Evolutionary conservation across 2,888 invertebrate species (phyloP).

Genomic region (Eupithecia abbreviata): DNA sequence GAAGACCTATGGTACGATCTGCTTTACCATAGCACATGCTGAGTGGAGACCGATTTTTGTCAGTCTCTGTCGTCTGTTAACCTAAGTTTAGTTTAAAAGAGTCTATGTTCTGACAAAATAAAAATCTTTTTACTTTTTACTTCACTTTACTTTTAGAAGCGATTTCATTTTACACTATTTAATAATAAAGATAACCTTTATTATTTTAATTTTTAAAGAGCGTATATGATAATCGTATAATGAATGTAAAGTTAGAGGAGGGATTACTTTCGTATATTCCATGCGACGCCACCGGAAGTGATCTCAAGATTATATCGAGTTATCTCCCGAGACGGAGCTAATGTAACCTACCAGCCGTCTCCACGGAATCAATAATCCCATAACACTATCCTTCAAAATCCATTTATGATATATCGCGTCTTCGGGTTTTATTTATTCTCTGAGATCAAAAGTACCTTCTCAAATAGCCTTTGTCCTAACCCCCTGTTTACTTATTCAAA

Average conservation of each 20-base stretch:
- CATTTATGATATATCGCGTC: conserved; percentile 77
- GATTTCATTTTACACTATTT: too few species aligned
- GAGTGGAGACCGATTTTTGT: too few species aligned
- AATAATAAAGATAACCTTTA: too few species aligned
- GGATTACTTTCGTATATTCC: not conserved
- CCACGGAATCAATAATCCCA: conserved; percentile 70
- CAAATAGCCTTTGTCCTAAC: conserved; percentile 82
- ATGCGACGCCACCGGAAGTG: conserved; percentile 43
- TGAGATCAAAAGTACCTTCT: conserved; percentile 75
- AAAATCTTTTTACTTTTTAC: too few species aligned
- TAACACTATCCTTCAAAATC: conserved; percentile 74
- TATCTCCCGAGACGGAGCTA: conserved; percentile 59
- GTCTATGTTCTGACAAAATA: too few species aligned
- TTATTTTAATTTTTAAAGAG: too few species aligned
- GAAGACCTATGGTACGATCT: too few species aligned
- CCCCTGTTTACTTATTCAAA: conserved; percentile 83
- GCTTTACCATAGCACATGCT: too few species aligned
- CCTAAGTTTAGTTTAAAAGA: too few species aligned
- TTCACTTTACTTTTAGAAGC: too few species aligned
- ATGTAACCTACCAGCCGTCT: conserved; percentile 58
- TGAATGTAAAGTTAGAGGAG: not conserved
- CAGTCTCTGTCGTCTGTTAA: too few species aligned
- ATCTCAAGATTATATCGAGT: conserved; percentile 50
- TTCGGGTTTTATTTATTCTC: conserved; percentile 76
- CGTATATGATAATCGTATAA: not conserved